Evolutionary conservation across 2,888 invertebrate genomes (phyloP).

Genomic region (Gortyna flavago): DNA sequence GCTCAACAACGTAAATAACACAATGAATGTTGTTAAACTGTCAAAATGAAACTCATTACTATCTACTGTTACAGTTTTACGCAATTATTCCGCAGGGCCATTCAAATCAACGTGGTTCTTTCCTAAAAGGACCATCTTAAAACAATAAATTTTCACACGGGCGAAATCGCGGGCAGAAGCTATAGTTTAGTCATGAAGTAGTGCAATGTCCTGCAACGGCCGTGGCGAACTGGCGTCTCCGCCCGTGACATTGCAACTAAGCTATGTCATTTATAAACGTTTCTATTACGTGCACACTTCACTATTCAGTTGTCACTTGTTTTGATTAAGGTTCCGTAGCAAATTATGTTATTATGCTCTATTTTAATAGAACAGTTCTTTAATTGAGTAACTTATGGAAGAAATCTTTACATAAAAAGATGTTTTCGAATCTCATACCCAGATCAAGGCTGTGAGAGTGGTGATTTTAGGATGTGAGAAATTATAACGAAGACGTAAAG

Average conservation of each 20-base stretch:
- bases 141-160: background rate
- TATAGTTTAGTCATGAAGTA: conserved; percentile 19
- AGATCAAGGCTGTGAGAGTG: background rate
- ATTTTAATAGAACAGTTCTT: too few relatives aligned
- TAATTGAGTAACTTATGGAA: background rate
- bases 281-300: conserved; percentile 43
- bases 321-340: conserved; percentile 19
- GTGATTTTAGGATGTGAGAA: too few relatives aligned
- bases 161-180: background rate
- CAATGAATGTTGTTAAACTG: too few relatives aligned
- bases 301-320: background rate
- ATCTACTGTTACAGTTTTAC: too few relatives aligned
- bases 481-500: too few relatives aligned
- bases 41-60: too few relatives aligned
- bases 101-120: too few relatives aligned
- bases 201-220: conserved; percentile 39
- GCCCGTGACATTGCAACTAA: conserved; percentile 55
- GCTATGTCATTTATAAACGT: conserved; percentile 14
- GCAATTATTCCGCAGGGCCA: too few relatives aligned
- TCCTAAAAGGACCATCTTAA: too few relatives aligned
- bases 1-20: too few relatives aligned
- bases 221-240: conserved; percentile 7
- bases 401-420: background rate
- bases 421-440: background rate
- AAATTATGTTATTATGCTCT: background rate